Conservation (phyloP, 2,888 invertebrate genomes). For the Apoderus coryli region DNA sequence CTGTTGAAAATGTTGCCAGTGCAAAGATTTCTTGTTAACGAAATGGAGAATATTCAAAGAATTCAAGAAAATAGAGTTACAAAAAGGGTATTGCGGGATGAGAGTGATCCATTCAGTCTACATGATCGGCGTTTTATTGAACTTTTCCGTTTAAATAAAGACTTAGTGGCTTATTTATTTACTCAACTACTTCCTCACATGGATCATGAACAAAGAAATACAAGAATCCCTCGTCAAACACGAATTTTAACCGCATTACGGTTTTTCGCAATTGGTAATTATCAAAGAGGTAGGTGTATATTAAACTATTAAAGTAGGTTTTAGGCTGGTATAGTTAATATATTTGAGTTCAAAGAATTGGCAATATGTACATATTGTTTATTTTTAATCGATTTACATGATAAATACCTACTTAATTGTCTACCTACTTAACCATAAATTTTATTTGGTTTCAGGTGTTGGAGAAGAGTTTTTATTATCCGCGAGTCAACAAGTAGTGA, state of each 20-base stretch:
- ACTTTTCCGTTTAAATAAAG: slow-evolving; percentile 2
- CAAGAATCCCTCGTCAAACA: background rate
- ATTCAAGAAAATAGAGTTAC: slow-evolving; percentile 1
- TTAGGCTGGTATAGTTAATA: no score
- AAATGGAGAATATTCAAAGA: no score
- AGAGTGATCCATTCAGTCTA: no score
- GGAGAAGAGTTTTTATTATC: slow-evolving; percentile 5
- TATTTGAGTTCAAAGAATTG: no score
- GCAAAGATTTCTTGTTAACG: no score
- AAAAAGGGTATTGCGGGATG: slow-evolving; percentile 2
- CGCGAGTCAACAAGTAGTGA: slow-evolving; percentile 5
- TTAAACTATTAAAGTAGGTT: no score
- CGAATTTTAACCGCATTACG: slow-evolving; percentile 4
- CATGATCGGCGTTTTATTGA: slow-evolving; percentile 5
- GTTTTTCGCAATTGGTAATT: slow-evolving; percentile 7
- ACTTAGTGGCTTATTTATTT: slow-evolving; percentile 4
- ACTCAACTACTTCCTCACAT: background rate
- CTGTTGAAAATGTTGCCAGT: no score
- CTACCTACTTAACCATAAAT: background rate
- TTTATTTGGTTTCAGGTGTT: slow-evolving; percentile 3
- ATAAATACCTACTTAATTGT: no score
- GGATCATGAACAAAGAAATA: background rate
- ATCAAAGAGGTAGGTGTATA: slow-evolving; percentile 4
- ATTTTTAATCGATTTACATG: no score
- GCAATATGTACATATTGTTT: no score